Conservation (phyloP, 2,113 vertebrate species). For the Lota lota region DNA sequence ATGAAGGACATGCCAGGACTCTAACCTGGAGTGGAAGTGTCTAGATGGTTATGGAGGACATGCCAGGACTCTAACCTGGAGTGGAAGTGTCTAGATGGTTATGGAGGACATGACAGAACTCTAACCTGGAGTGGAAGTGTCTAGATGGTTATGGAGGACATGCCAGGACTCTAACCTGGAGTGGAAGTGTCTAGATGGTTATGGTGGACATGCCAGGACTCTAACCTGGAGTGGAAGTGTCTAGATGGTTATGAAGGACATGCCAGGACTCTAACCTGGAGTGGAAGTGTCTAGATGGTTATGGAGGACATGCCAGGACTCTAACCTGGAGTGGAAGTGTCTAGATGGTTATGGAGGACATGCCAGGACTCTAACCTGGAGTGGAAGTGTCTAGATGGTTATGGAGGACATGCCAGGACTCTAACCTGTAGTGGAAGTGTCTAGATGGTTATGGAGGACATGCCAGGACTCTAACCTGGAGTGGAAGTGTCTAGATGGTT, state of each 20-base stretch:
- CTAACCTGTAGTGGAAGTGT: conserved; percentile 70
- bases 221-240: conserved; percentile 70
- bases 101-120: not conserved
- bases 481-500: not conserved
- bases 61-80: conserved; percentile 69
- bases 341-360: not conserved
- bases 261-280: conserved; percentile 69
- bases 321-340: conserved; percentile 70
- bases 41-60: not conserved
- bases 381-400: not conserved
- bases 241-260: not conserved
- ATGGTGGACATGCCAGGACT: not conserved
- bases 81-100: not conserved
- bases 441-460: not conserved
- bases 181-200: not conserved
- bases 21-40: conserved; percentile 70
- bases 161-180: conserved; percentile 69
- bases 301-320: not conserved
- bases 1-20: not conserved
- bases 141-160: not conserved
- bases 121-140: conserved; percentile 70
- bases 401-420: not conserved
- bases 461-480: conserved; percentile 69
- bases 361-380: conserved; percentile 69
- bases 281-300: not conserved